phyloP scores from a whole-genome alignment of 2,113 vertebrate genomes.

The Phainopepla nitens region DNA sequence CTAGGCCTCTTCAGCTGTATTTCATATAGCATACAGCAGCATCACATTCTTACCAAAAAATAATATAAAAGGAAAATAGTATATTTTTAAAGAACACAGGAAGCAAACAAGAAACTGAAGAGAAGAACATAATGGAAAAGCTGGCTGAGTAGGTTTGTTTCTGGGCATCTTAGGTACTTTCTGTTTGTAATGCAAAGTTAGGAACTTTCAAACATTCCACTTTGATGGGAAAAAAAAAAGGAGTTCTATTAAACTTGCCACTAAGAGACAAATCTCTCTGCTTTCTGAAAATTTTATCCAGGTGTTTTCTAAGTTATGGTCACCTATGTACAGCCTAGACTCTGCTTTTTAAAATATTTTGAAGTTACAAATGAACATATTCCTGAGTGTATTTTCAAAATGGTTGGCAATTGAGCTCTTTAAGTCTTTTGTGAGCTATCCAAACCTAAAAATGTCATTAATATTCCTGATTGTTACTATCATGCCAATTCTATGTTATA shows the following conservation, averaged over 20 bases:
- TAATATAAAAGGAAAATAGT: not conserved
- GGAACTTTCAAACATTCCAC: not conserved
- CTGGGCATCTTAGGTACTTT: not conserved
- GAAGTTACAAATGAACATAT: not conserved
- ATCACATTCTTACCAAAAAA: not conserved
- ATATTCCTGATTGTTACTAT: not conserved
- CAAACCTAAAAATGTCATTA: constrained; percentile 47
- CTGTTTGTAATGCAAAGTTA: not conserved
- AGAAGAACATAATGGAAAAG: not conserved
- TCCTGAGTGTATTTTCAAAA: not conserved
- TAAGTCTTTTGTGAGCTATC: constrained; percentile 7
- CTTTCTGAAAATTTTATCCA: not conserved
- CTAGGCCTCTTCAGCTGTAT: not conserved
- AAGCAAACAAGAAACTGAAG: not conserved
- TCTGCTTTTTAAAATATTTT: not conserved
- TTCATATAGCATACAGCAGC: not conserved
- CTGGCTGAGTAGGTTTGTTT: not conserved
- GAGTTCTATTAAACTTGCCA: not conserved
- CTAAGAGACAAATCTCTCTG: not conserved
- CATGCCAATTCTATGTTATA: constrained; percentile 14
- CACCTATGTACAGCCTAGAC: not conserved
- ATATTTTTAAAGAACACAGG: not conserved
- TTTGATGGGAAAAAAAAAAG: not conserved
- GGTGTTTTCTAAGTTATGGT: not conserved
- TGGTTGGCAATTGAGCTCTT: not conserved